Evolutionary conservation across 1,140 invertebrate genomes (phyloP), one percentile per base, ranked within the genome.

Genomic region (Zaprionus ghesquierei): DNA sequence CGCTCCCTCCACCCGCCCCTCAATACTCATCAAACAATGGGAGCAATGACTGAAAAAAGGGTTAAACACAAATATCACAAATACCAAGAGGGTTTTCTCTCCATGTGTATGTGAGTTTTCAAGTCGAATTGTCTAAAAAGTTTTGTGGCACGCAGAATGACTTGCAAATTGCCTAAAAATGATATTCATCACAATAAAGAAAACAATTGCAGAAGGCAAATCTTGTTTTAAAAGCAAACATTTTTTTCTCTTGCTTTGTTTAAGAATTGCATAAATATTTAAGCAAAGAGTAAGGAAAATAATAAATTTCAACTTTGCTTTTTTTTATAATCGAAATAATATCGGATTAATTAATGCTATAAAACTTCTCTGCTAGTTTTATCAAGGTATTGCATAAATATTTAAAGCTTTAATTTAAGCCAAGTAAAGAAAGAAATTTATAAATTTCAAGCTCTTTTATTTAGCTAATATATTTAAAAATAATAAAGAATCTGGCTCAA

Each of bases 31-130:
- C 68, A 66, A 75, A 82, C 84, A 89, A 89, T 87, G 82, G 84
- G 59, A 62, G 75, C 79, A 84, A 73, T 78, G 75, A 50, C 71
- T 38, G 44, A 69, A 49, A 68, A 89, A 86, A 81, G 81, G 84
- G 62, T 65, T 50, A 68, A 85, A 80, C 70, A 54, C 20, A 60
- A 69, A 73, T 58, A 69, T 41, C 25, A 44, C 71, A 56, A n/a
- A 69, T 56, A 33, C 53, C n/a, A 59, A 23, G 50, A 64, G 53
- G 53, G 58, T 70, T 25, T 33, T 22, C 31, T 51, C 31, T 50
- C n/a, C n/a, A n/a, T n/a, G 69, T 69, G 3, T 29, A 29, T 29
- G 27, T 29, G 27, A 27, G 25, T 49, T 69, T 22, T 60, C 23
- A 15, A 38, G 38, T 31, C 58, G n/a, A 31, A 29, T 51, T 27